Conservation (phyloP, 2,888 invertebrate genomes). For the Carpatolechia fugitivella region DNA sequence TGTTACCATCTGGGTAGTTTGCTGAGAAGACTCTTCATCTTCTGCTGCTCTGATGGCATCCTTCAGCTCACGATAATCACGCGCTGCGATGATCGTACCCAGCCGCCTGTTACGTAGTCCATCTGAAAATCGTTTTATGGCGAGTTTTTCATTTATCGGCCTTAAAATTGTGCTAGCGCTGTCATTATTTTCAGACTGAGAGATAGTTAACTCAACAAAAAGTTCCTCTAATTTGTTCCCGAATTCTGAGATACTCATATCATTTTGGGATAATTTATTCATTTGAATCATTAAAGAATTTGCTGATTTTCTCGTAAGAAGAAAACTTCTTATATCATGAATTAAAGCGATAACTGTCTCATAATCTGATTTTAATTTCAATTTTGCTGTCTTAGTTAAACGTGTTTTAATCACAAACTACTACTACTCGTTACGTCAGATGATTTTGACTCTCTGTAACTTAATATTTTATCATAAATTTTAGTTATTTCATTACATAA, state of each 20-base stretch:
- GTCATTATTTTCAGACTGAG: no score
- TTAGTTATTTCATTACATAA: no score
- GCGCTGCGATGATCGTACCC: constrained; percentile 15
- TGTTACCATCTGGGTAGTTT: no score
- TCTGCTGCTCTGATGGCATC: constrained; percentile 21
- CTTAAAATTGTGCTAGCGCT: constrained; percentile 2
- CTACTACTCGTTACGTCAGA: no score
- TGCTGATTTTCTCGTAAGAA: background rate
- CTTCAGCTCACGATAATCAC: constrained; percentile 15
- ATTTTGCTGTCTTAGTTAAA: no score
- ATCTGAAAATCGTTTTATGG: constrained; percentile 18
- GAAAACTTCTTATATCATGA: background rate
- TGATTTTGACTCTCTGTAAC: no score
- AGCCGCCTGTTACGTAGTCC: constrained; percentile 16
- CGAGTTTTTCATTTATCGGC: constrained; percentile 12
- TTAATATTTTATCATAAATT: no score
- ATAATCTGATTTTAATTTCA: background rate
- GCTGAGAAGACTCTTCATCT: constrained; percentile 11
- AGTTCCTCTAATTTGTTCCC: background rate
- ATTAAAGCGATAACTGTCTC: background rate
- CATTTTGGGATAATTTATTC: no score
- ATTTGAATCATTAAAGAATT: background rate
- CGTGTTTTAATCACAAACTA: no score
- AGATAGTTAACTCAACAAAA: no score
- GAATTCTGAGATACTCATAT: no score